phyloP scores from a whole-genome alignment of 2,797 vertebrate species.

The Phrynocephalus vlangalii region DNA sequence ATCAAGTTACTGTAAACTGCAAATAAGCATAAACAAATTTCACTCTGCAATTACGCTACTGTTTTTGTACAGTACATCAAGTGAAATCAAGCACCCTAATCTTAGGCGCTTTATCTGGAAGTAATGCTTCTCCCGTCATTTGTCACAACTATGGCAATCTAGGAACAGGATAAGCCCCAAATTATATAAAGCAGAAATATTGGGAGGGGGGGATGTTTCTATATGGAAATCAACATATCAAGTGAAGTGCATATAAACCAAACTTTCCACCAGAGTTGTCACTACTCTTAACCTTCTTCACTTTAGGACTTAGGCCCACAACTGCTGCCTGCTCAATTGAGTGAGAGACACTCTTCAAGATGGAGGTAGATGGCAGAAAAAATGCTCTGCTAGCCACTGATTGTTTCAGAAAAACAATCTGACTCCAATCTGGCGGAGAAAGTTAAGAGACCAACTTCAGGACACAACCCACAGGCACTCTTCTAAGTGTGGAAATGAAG shows the following conservation, averaged over 20 bases:
- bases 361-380: neutral
- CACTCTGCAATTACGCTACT: neutral
- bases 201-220: too few relatives aligned
- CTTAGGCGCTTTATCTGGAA: too few relatives aligned
- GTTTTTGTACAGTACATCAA: neutral
- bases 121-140: too few relatives aligned
- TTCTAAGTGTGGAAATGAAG: neutral
- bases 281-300: neutral
- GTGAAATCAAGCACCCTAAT: neutral
- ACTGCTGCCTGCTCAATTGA: neutral
- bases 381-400: neutral
- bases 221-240: too few relatives aligned
- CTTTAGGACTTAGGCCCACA: neutral
- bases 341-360: conserved; percentile 22
- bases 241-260: too few relatives aligned
- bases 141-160: neutral
- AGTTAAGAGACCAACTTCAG: conserved; percentile 11
- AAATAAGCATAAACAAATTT: neutral
- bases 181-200: neutral
- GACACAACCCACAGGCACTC: neutral
- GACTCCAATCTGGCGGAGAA: conserved; percentile 12
- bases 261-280: neutral
- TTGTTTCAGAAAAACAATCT: too few relatives aligned
- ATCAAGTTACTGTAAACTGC: neutral
- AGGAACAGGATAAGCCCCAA: neutral